A percentile compares a stretch with the other conserved stretches of the same genome.
Conservation (phyloP, 2,113 vertebrate species). For the Paradoxurus hermaphroditus region DNA sequence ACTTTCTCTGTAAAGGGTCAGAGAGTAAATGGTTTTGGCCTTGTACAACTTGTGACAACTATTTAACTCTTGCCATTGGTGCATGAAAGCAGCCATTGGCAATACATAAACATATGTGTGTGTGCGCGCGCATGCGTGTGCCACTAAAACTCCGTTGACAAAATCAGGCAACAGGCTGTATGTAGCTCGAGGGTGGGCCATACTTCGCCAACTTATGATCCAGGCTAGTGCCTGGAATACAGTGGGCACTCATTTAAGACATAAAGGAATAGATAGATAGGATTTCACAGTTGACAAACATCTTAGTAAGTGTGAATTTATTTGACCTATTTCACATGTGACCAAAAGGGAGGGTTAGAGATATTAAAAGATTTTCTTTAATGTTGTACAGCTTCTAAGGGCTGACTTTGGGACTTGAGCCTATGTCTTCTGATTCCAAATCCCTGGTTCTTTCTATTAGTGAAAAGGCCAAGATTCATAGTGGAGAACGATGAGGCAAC, state of each 20-base stretch:
- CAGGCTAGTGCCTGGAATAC: not conserved
- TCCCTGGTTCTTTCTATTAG: constrained; percentile 39
- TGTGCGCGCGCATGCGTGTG: not conserved
- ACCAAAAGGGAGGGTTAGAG: not conserved
- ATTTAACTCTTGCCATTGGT: not conserved
- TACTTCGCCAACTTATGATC: not conserved
- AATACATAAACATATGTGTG: not conserved
- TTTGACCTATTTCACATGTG: constrained; percentile 5
- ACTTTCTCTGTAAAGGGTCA: not conserved
- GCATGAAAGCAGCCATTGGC: not conserved
- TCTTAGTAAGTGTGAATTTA: constrained; percentile 38
- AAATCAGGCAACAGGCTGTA: not conserved
- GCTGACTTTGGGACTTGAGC: constrained; percentile 33
- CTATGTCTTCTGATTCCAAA: constrained; percentile 37
- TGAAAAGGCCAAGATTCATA: constrained; percentile 42
- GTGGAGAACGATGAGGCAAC: not conserved
- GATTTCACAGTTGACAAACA: not conserved
- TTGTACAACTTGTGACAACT: not conserved
- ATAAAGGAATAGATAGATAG: not conserved
- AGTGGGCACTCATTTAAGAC: not conserved
- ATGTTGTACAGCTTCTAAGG: not conserved
- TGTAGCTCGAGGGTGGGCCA: not conserved
- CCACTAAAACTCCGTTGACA: constrained; percentile 4
- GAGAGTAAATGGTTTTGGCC: not conserved
- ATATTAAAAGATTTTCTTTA: constrained; percentile 24